phyloP scores from a whole-genome alignment of 2,113 vertebrate species.

The Sylvilagus bachmani region DNA sequence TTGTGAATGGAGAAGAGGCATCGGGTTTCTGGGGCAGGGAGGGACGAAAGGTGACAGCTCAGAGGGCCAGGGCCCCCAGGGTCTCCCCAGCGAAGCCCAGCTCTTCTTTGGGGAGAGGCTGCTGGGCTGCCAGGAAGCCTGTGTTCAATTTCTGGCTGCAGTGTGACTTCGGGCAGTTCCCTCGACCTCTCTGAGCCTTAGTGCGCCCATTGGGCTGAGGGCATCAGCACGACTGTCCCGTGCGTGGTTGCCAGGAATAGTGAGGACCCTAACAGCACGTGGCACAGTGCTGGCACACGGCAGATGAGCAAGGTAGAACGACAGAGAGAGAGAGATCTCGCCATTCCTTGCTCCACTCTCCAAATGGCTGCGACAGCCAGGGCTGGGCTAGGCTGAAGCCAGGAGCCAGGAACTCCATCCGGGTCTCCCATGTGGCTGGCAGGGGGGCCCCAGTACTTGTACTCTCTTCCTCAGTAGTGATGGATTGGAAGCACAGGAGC shows the following conservation, averaged over 20 bases:
- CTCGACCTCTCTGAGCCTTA: constrained; percentile 13
- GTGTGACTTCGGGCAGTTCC: neutral
- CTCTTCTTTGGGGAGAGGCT: neutral
- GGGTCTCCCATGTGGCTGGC: too few species aligned
- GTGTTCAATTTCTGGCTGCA: neutral
- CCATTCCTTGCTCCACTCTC: too few species aligned
- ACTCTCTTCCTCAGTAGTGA: too few species aligned
- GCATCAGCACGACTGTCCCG: neutral
- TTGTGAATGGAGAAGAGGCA: constrained; percentile 1
- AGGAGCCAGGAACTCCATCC: too few species aligned
- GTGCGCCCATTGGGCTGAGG: neutral
- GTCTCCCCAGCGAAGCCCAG: neutral
- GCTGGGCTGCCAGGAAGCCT: neutral
- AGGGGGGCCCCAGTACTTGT: too few species aligned
- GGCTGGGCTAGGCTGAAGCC: too few species aligned
- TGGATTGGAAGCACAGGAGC: too few species aligned
- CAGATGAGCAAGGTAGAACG: neutral
- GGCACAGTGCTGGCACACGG: neutral
- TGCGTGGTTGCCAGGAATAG: neutral
- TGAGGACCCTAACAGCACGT: neutral
- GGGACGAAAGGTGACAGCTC: neutral
- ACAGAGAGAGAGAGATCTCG: too few species aligned
- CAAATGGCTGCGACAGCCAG: too few species aligned
- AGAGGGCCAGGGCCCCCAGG: neutral
- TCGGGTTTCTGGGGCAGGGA: neutral